Evolutionary conservation across 2,113 vertebrate species (phyloP).

Genomic region (Montifringilla adamsi): DNA sequence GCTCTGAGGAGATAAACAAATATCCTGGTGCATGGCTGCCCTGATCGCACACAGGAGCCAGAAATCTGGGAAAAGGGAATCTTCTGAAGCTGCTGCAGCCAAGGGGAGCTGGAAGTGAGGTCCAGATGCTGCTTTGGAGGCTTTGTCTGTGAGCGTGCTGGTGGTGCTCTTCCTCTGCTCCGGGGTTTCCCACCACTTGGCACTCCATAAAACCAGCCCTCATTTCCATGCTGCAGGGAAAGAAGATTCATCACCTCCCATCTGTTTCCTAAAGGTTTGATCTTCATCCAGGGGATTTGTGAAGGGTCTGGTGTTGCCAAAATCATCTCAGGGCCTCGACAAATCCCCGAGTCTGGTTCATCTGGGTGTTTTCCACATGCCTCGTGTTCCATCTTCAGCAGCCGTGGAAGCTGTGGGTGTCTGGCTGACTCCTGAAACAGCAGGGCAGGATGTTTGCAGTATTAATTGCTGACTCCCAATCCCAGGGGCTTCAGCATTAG

Average conservation of each 20-base stretch:
- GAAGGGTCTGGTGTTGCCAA: background rate
- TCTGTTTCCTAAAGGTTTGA: conserved; percentile 12
- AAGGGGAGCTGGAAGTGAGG: background rate
- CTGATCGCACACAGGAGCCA: background rate
- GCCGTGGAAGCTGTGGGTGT: background rate
- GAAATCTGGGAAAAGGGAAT: background rate
- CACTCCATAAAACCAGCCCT: background rate
- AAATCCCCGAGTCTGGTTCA: background rate
- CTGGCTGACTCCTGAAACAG: background rate
- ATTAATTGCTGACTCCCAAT: background rate
- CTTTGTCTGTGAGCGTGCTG: background rate
- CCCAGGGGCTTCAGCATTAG: background rate
- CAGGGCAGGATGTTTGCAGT: background rate
- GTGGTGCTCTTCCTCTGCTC: background rate
- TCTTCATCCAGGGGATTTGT: background rate
- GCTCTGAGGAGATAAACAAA: background rate
- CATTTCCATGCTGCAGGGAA: background rate
- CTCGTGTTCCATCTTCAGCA: background rate
- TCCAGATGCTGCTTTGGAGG: background rate
- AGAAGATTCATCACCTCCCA: background rate
- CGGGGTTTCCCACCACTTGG: background rate
- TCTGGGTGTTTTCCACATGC: background rate
- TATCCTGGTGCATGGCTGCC: background rate
- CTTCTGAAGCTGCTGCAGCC: background rate
- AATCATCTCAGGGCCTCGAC: background rate